Evolutionary conservation across 2,797 vertebrate species (phyloP), one percentile per base, ranked within the genome.

Genomic region (Arrhamphus sclerolepis): DNA sequence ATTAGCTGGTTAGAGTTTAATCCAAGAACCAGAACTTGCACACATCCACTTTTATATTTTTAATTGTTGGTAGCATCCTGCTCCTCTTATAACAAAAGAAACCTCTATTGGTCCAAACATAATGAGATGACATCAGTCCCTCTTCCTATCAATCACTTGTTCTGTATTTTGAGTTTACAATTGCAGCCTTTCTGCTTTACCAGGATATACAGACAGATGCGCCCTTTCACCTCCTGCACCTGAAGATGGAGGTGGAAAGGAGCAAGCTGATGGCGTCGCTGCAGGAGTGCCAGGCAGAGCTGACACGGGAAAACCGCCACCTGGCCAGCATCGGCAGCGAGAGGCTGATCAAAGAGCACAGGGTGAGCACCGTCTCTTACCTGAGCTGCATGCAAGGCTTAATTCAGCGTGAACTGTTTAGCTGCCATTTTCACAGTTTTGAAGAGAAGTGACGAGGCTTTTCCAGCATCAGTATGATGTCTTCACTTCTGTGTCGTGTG

Each of bases 121-220:
- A n/a, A n/a, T n/a, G n/a, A n/a, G n/a, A n/a, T n/a, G n/a, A n/a
- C n/a, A n/a, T n/a, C n/a, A n/a, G n/a, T n/a, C n/a, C n/a, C 28
- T 29, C 8, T 1, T 29, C 28, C 6, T 9, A n/a, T n/a, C n/a
- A n/a, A n/a, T n/a, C n/a, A 4, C 8, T 7, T 29, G 20, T 7
- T 47, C 6, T 56, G 11, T 70, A 44, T 3, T 56, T 16, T 72
- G n/a, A 48, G 3, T 5, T 17, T 0, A 6, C 34, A 31, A 46
- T 38, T 64, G 19, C 21, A 47, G 4, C 22, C 2, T 49, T 56
- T 76, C 9, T 52, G 20, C 48, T 38, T 47, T 4, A 47, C 1
- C 77, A 99, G 98, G 97, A 99, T 63, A 90, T 96, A 59, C 97
- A 99, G 81, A 93, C 93, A 28, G 96, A 98, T 58, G 91, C 95